Evolutionary conservation across 2,113 vertebrate genomes (phyloP).

Genomic region (Hemiscyllium ocellatum): DNA sequence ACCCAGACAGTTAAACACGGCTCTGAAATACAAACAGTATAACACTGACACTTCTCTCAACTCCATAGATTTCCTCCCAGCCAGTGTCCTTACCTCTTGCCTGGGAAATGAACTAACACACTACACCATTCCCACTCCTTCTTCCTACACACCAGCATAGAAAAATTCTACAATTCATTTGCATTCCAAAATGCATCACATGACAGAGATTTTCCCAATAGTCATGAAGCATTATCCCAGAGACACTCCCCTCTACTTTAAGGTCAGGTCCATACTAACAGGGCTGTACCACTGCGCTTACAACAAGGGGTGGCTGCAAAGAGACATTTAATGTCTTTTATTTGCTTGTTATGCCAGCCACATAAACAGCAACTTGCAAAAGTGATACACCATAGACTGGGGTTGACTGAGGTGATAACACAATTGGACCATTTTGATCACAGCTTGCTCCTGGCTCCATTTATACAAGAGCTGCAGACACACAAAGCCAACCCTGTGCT

Average conservation of each 20-base stretch:
- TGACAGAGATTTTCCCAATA: conserved; percentile 48
- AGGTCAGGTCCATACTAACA: conserved; percentile 28
- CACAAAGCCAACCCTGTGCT: background rate
- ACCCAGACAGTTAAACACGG: background rate
- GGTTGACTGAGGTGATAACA: background rate
- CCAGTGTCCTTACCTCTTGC: background rate
- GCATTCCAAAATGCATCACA: conserved; percentile 51
- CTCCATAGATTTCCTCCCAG: background rate
- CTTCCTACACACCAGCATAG: background rate
- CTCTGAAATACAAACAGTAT: background rate
- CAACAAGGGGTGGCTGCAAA: conserved; percentile 41
- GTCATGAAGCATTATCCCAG: conserved; percentile 14
- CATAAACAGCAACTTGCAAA: background rate
- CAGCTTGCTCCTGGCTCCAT: background rate
- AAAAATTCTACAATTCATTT: conserved; percentile 52
- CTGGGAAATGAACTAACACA: background rate
- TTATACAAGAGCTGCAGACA: background rate
- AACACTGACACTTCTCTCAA: background rate
- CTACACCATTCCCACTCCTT: background rate
- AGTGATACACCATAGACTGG: background rate
- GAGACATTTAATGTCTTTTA: background rate
- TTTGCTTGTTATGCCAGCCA: conserved; percentile 14
- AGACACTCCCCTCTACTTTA: conserved; percentile 35
- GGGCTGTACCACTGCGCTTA: conserved; percentile 47
- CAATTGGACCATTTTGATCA: background rate